A percentile compares a stretch with the other conserved stretches of the same genome.
Conservation (phyloP, 2,888 invertebrate species). For the Drosophila gaucha region DNA sequence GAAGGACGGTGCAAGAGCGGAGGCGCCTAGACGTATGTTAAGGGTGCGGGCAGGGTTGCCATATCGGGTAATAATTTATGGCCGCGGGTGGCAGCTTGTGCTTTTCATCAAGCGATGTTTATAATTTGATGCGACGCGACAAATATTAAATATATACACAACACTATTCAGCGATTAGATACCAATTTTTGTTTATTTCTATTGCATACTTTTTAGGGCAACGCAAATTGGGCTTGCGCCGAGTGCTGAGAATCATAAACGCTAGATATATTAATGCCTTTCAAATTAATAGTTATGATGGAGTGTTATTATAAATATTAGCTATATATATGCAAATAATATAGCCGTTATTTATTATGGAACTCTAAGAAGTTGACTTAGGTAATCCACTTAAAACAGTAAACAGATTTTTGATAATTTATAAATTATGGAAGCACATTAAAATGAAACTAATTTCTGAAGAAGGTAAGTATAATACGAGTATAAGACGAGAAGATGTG, state of each 20-base stretch:
- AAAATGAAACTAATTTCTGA: too few relatives aligned
- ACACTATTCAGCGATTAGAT: background rate
- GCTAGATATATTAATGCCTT: too few relatives aligned
- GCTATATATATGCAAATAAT: too few relatives aligned
- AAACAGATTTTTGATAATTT: too few relatives aligned
- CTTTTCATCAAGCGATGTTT: slow-evolving; percentile 29
- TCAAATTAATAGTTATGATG: too few relatives aligned
- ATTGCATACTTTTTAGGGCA: background rate
- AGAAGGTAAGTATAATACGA: too few relatives aligned
- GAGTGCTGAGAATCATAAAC: background rate
- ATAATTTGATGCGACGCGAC: slow-evolving; percentile 10
- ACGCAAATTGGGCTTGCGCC: background rate
- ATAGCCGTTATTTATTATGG: background rate
- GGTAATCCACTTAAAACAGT: too few relatives aligned
- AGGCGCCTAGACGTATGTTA: background rate
- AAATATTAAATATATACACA: background rate
- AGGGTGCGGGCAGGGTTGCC: background rate
- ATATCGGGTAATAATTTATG: slow-evolving; percentile 24
- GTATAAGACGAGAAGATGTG: too few relatives aligned
- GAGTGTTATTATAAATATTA: too few relatives aligned
- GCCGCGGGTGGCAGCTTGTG: slow-evolving; percentile 6
- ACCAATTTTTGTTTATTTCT: background rate
- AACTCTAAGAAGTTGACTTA: background rate
- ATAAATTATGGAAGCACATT: too few relatives aligned
- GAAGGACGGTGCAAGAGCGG: background rate